Evolutionary conservation across 2,888 invertebrate genomes (phyloP).

Genomic region (Calephelis perditalis): DNA sequence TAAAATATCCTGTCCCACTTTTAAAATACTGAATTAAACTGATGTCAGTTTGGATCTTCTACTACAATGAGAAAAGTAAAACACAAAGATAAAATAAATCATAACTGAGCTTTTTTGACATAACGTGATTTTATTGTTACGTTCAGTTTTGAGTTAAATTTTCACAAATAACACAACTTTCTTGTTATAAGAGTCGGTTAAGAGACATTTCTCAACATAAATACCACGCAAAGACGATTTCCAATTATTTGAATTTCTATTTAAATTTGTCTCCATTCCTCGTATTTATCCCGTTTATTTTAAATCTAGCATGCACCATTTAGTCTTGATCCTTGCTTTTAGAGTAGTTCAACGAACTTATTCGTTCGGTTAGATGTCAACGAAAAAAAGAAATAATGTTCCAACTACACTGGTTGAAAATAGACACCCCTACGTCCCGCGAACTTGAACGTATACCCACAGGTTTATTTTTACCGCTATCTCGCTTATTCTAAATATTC

Average conservation of each 20-base stretch:
- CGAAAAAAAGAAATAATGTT: slow-evolving; percentile 63
- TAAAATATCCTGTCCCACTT: too few species aligned
- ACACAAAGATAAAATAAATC: too few species aligned
- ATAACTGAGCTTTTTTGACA: too few species aligned
- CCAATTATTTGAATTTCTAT: neutral
- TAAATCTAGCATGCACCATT: slow-evolving; percentile 34
- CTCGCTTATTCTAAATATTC: slow-evolving; percentile 54
- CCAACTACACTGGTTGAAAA: slow-evolving; percentile 53
- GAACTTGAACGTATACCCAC: slow-evolving; percentile 70
- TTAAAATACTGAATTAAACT: too few species aligned
- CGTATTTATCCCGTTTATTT: slow-evolving; percentile 28
- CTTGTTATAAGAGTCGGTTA: too few species aligned
- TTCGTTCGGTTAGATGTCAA: slow-evolving; percentile 36
- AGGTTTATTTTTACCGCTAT: slow-evolving; percentile 65
- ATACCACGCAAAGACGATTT: too few species aligned
- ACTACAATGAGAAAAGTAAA: too few species aligned
- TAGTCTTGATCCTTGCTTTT: slow-evolving; percentile 32
- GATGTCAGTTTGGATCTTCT: too few species aligned
- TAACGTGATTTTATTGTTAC: too few species aligned
- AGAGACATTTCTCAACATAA: too few species aligned
- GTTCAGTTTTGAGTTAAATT: too few species aligned
- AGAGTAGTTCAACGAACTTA: slow-evolving; percentile 38
- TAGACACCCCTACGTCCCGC: slow-evolving; percentile 63
- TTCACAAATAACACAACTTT: too few species aligned
- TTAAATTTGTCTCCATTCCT: slow-evolving; percentile 16